phyloP scores from a whole-genome alignment of 2,888 invertebrate genomes.

The Thecophora atra region DNA sequence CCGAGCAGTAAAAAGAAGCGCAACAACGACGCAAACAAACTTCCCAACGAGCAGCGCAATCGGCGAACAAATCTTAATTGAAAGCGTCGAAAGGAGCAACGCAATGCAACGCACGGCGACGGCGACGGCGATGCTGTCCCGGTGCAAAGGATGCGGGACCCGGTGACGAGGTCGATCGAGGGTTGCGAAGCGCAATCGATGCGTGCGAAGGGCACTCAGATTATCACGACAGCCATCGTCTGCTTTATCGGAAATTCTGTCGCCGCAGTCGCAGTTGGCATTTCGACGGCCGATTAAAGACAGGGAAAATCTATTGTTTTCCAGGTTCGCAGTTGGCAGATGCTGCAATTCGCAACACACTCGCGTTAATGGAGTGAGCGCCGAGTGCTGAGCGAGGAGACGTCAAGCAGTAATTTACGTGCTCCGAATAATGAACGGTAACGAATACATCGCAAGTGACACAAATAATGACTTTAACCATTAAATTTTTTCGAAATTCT shows the following conservation, averaged over 20 bases:
- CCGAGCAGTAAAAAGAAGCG: neutral
- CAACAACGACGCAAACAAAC: neutral
- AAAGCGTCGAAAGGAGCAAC: slow-evolving; percentile 25
- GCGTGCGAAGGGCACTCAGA: neutral
- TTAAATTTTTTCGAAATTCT: too few relatives aligned
- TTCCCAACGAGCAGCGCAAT: slow-evolving; percentile 12
- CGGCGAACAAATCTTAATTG: slow-evolving; percentile 20
- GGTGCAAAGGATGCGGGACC: slow-evolving; percentile 6
- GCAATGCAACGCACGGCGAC: neutral
- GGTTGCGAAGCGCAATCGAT: neutral
- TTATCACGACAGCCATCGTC: neutral
- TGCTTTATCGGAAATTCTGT: neutral
- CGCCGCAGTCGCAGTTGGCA: neutral
- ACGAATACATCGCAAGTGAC: neutral
- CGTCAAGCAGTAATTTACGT: neutral
- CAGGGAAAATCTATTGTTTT: slow-evolving; percentile 23
- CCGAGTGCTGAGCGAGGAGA: too few relatives aligned
- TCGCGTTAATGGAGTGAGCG: neutral
- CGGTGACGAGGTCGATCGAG: neutral
- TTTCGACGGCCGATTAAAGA: slow-evolving; percentile 23
- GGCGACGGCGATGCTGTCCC: neutral
- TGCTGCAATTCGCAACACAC: slow-evolving; percentile 17
- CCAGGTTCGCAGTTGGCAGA: slow-evolving; percentile 10
- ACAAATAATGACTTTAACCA: neutral
- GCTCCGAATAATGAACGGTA: neutral